These are phyloP conservation scores for Ibidorhyncha struthersii DNA, from an alignment of 2,113 vertebrate species.

Conservation along the genomic window DNA sequence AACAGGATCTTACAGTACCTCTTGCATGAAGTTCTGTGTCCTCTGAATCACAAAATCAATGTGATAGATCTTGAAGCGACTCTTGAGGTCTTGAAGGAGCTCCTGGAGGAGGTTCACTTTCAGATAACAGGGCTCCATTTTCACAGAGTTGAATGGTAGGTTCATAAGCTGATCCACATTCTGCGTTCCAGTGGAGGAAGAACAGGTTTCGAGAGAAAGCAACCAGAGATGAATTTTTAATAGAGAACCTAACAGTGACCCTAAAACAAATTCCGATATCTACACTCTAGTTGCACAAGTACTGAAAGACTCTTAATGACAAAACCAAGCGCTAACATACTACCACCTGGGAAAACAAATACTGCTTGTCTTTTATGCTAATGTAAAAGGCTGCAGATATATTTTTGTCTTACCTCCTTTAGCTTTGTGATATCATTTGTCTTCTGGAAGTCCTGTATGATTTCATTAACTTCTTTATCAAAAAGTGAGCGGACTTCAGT, in stretches of 20 bases:
- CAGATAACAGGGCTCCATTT: slow-evolving; percentile 85
- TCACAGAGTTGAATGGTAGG: slow-evolving; percentile 72
- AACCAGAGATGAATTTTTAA: neutral
- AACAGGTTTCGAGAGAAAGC: neutral
- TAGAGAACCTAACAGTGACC: neutral
- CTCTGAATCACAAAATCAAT: slow-evolving; percentile 82
- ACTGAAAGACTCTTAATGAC: neutral
- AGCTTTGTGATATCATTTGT: slow-evolving; percentile 63
- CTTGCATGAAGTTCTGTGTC: slow-evolving; percentile 90
- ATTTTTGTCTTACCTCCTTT: slow-evolving; percentile 76
- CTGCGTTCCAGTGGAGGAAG: slow-evolving; percentile 62
- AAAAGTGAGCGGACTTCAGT: slow-evolving; percentile 81
- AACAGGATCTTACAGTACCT: slow-evolving; percentile 75
- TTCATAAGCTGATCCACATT: slow-evolving; percentile 70
- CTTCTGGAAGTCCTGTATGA: slow-evolving; percentile 77
- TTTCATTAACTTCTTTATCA: slow-evolving; percentile 80
- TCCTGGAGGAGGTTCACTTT: slow-evolving; percentile 81
- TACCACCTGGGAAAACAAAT: neutral
- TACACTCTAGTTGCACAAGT: neutral
- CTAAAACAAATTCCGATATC: neutral
- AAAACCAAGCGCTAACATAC: neutral
- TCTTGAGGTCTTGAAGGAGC: slow-evolving; percentile 81
- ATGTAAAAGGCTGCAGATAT: neutral
- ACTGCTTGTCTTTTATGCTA: neutral
- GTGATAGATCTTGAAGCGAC: slow-evolving; percentile 81